Evolutionary conservation across 2,113 vertebrate species (phyloP).

Genomic region (Silurus glanis): DNA sequence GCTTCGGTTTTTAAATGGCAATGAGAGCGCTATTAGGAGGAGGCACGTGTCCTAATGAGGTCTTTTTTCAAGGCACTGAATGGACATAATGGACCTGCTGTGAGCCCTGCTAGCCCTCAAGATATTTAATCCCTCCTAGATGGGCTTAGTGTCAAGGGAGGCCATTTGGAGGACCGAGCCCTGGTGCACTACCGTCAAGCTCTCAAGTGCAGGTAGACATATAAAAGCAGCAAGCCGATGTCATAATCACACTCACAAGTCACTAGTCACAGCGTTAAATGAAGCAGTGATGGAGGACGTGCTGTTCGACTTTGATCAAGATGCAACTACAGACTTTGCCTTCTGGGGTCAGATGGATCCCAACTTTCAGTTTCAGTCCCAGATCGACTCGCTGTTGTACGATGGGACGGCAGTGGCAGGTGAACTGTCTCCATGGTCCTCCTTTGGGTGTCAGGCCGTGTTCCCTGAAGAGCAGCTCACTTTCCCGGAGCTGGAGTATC

Average conservation of each 20-base stretch:
- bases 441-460: slow-evolving; percentile 52
- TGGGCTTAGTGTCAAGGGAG: slow-evolving; percentile 42
- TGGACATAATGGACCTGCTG: slow-evolving; percentile 57
- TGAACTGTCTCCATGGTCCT: slow-evolving; percentile 62
- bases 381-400: slow-evolving; percentile 65
- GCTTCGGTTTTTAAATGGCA: slow-evolving; percentile 61
- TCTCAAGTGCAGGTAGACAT: not conserved
- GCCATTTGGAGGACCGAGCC: slow-evolving; percentile 9
- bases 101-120: slow-evolving; percentile 51
- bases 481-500: slow-evolving; percentile 62
- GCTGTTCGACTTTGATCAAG: slow-evolving; percentile 67
- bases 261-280: not conserved
- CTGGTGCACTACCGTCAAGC: not conserved
- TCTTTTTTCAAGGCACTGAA: slow-evolving; percentile 66
- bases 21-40: slow-evolving; percentile 62
- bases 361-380: slow-evolving; percentile 59
- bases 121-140: slow-evolving; percentile 72
- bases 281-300: slow-evolving; percentile 70
- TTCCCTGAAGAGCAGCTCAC: slow-evolving; percentile 68
- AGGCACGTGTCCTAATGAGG: slow-evolving; percentile 64
- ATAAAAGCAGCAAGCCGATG: slow-evolving; percentile 30
- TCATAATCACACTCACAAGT: not conserved
- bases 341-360: slow-evolving; percentile 71
- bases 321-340: slow-evolving; percentile 61
- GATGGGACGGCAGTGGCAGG: slow-evolving; percentile 61